phyloP scores from a whole-genome alignment of 2,797 vertebrate genomes.

The Emys orbicularis region DNA sequence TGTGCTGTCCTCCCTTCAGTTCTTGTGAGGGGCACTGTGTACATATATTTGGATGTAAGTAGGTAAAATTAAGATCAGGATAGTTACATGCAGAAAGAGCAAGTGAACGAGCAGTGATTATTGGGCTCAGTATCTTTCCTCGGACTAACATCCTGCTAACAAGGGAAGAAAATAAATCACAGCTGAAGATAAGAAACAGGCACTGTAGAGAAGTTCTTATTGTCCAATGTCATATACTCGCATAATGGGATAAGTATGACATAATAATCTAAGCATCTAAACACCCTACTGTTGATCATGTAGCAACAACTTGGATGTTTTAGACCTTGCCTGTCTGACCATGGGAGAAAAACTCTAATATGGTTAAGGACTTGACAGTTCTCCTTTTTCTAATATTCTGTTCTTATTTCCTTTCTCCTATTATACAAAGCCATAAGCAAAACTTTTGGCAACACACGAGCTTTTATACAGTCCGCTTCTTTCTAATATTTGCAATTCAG shows the following conservation, averaged over 20 bases:
- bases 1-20: background rate
- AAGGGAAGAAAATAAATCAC: background rate
- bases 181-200: background rate
- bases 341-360: background rate
- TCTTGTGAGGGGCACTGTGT: background rate
- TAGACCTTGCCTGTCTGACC: background rate
- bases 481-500: background rate
- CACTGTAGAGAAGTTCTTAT: background rate
- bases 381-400: background rate
- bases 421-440: background rate
- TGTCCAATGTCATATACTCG: background rate
- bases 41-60: background rate
- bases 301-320: background rate
- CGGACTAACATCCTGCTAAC: background rate
- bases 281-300: fast-evolving
- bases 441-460: fast-evolving
- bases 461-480: fast-evolving
- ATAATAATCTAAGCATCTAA: fast-evolving
- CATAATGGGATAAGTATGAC: background rate
- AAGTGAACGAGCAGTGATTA: background rate
- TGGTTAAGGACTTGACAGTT: background rate
- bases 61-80: background rate
- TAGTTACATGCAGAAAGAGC: background rate
- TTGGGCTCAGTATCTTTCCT: background rate
- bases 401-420: background rate